These are phyloP conservation scores for Aphidoletes aphidimyza DNA, from an alignment of 2,888 invertebrate species.

Conservation along the genomic window DNA sequence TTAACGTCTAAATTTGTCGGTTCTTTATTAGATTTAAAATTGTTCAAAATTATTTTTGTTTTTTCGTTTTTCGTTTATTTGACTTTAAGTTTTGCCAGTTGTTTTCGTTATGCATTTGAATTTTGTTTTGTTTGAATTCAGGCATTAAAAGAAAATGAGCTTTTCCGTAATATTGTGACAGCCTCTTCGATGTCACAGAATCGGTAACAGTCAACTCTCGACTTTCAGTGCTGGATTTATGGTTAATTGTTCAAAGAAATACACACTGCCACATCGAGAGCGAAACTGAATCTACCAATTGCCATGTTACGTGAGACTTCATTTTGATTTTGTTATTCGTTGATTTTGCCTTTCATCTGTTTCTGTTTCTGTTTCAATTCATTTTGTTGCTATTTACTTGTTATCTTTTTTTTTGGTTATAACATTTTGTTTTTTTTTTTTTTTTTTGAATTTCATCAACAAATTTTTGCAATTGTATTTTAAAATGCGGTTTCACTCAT, in stretches of 20 bases:
- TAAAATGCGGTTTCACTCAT: not conserved
- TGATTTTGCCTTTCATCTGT: conserved; percentile 2
- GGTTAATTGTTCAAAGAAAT: not conserved
- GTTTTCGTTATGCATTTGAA: not conserved
- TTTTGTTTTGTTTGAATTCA: not conserved
- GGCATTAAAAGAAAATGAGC: not conserved
- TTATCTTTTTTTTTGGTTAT: too few species aligned
- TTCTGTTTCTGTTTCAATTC: not conserved
- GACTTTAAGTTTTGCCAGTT: not conserved
- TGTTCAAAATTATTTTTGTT: not conserved
- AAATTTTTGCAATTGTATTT: conserved; percentile 28
- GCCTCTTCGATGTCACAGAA: too few species aligned
- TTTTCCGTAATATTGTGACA: not conserved
- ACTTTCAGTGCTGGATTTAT: not conserved
- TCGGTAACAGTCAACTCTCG: not conserved
- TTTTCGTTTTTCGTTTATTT: too few species aligned
- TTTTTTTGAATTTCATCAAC: not conserved
- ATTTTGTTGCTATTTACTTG: too few species aligned
- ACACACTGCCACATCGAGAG: not conserved
- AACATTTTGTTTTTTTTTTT: not conserved
- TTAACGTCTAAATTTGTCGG: too few species aligned
- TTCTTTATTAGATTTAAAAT: not conserved
- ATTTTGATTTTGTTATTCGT: conserved; percentile 9
- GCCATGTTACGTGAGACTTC: not conserved
- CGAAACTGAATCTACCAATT: not conserved